A percentile compares a stretch with the other conserved stretches of the same genome.
Evolutionary conservation across 92 coral and sea anemone species (phyloP).

Genomic region (Zoanthus gigantus): DNA sequence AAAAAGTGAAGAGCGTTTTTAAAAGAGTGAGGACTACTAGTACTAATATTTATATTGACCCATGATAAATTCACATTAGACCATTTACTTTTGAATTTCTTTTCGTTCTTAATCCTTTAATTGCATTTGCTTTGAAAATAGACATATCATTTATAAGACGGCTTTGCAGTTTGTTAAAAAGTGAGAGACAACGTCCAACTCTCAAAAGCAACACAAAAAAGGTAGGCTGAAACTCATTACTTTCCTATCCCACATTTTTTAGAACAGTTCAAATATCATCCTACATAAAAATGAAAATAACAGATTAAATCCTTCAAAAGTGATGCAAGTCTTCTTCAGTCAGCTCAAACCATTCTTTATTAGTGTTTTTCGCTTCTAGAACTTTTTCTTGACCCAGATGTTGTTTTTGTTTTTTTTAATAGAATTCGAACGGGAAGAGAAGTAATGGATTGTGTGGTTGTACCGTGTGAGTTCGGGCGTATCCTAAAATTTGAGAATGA

Average conservation of each 20-base stretch:
- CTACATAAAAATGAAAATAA: too few species aligned
- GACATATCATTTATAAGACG: not conserved
- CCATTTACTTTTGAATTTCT: not conserved
- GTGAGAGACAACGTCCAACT: slow-evolving; percentile 13
- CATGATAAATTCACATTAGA: not conserved
- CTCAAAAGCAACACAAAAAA: not conserved
- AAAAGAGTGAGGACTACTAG: not conserved
- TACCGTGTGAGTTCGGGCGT: slow-evolving; percentile 37
- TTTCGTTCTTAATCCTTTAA: slow-evolving; percentile 27
- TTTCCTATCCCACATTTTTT: not conserved
- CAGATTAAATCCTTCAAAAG: not conserved
- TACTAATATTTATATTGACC: not conserved
- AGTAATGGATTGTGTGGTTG: not conserved
- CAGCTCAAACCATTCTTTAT: not conserved
- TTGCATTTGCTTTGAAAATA: slow-evolving; percentile 3
- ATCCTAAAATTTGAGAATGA: slow-evolving; percentile 27
- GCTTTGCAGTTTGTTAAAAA: not conserved
- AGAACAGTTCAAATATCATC: not conserved
- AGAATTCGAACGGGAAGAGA: not conserved
- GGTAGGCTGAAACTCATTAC: not conserved
- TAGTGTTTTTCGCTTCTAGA: not conserved
- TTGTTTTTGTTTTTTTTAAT: not conserved
- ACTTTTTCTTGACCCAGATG: not conserved
- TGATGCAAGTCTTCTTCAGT: not conserved
- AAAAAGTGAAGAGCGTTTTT: slow-evolving; percentile 22